Percentiles rank a stretch among this genome's conserved stretches.
phyloP scores from a whole-genome alignment of 2,888 invertebrate species.

The Eristalis arbustorum region DNA sequence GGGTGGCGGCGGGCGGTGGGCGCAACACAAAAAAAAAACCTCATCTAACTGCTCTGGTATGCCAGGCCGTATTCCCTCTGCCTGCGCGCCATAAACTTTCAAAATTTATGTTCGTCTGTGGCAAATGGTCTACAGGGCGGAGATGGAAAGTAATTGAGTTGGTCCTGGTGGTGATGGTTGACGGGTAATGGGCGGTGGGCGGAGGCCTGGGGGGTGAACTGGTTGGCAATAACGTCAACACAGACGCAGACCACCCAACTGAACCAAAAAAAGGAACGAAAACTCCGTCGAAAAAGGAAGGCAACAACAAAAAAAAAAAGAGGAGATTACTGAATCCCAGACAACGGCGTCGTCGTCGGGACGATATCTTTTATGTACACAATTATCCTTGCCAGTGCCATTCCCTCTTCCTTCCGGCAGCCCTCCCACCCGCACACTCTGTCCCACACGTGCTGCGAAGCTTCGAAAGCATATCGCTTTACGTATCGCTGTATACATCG shows the following conservation, averaged over 20 bases:
- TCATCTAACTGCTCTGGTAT: background rate
- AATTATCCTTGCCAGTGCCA: constrained; percentile 51
- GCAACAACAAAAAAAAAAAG: constrained; percentile 18
- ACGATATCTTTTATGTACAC: constrained; percentile 69
- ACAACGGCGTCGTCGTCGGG: constrained; percentile 71
- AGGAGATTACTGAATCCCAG: constrained; percentile 49
- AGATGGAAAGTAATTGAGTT: constrained; percentile 43
- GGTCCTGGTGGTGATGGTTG: constrained; percentile 7
- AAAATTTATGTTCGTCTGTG: constrained; percentile 70
- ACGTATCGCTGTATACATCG: constrained; percentile 52
- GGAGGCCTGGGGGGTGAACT: background rate
- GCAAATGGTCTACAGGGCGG: constrained; percentile 54
- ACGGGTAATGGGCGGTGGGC: background rate
- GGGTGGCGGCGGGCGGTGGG: background rate
- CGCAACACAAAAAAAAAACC: background rate
- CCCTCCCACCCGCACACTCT: background rate
- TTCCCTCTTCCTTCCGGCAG: background rate
- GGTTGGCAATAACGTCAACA: constrained; percentile 56
- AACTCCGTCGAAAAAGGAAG: background rate
- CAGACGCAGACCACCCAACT: constrained; percentile 59
- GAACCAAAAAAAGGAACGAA: background rate
- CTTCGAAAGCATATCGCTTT: constrained; percentile 54
- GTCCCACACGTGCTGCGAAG: constrained; percentile 40
- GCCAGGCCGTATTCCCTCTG: constrained; percentile 39
- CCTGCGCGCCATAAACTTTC: constrained; percentile 63